These are phyloP conservation scores for Apocheima hispidaria DNA, from an alignment of 2,888 invertebrate genomes.

Conservation along the genomic window DNA sequence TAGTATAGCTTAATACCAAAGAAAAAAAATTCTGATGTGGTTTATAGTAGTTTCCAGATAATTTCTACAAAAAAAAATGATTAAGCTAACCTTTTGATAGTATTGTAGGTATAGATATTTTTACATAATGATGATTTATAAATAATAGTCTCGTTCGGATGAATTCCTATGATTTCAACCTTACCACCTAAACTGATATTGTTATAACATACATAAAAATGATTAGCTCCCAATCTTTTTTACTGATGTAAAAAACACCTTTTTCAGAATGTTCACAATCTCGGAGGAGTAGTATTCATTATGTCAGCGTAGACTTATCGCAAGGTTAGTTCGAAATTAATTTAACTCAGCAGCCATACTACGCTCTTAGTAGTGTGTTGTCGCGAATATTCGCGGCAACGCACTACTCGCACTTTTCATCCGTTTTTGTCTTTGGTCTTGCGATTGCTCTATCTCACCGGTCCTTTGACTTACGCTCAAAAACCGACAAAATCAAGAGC, in stretches of 20 bases:
- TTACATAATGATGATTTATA: slow-evolving; percentile 13
- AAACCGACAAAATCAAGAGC: too few species aligned
- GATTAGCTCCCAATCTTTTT: background rate
- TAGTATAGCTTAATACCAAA: too few species aligned
- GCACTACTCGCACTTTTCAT: too few species aligned
- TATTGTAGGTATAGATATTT: background rate
- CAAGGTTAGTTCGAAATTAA: background rate
- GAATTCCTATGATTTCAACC: slow-evolving; percentile 38
- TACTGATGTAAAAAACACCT: background rate
- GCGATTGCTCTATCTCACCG: too few species aligned
- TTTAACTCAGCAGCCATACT: background rate
- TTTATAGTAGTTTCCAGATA: too few species aligned
- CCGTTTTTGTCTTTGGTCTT: too few species aligned
- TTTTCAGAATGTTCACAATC: background rate
- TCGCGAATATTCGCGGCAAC: too few species aligned
- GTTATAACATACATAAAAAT: background rate
- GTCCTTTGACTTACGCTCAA: too few species aligned
- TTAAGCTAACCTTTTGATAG: too few species aligned
- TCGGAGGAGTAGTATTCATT: background rate
- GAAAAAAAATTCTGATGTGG: too few species aligned
- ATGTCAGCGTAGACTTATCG: background rate
- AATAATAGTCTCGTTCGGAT: slow-evolving; percentile 34
- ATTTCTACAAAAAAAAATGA: too few species aligned
- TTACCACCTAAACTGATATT: slow-evolving; percentile 28
- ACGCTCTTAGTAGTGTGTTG: too few species aligned